A percentile compares a stretch with the other conserved stretches of the same genome.
phyloP scores from a whole-genome alignment of 2,797 vertebrate species.

The Acanthopagrus latus region DNA sequence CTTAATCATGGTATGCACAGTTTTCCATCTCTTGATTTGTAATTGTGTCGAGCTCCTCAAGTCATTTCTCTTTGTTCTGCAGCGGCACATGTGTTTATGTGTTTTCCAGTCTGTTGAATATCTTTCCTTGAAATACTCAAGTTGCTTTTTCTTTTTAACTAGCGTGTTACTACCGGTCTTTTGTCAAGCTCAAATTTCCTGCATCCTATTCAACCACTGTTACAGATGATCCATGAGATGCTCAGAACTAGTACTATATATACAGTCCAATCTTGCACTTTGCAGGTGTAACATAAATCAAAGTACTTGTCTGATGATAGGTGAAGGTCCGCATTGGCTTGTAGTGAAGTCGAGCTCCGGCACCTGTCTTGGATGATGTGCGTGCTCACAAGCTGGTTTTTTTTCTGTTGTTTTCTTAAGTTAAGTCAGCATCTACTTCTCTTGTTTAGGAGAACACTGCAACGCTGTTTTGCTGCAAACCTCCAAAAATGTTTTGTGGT shows the following conservation, averaged over 20 bases:
- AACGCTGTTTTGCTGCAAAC: too few relatives aligned
- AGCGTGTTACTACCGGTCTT: background rate
- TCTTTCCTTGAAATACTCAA: constrained; percentile 17
- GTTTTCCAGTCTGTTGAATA: constrained; percentile 31
- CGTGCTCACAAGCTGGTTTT: too few relatives aligned
- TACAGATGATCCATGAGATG: background rate
- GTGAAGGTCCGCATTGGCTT: background rate
- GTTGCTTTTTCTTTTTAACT: too few relatives aligned
- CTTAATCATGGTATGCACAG: constrained; percentile 57
- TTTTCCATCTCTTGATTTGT: constrained; percentile 53
- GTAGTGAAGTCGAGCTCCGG: too few relatives aligned
- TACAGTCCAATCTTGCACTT: too few relatives aligned
- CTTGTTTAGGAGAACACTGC: too few relatives aligned
- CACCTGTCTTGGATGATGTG: too few relatives aligned
- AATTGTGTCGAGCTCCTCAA: constrained; percentile 51
- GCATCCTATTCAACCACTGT: background rate
- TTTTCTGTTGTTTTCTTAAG: too few relatives aligned
- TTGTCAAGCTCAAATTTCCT: background rate
- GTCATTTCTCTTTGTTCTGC: constrained; percentile 27
- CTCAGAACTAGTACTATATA: too few relatives aligned
- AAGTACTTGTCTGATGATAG: background rate
- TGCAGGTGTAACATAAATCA: background rate
- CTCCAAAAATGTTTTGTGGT: too few relatives aligned
- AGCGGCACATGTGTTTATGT: constrained; percentile 1
- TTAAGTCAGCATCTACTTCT: too few relatives aligned